Conservation (phyloP, 2,888 invertebrate species). For the Apodemia mormo region DNA sequence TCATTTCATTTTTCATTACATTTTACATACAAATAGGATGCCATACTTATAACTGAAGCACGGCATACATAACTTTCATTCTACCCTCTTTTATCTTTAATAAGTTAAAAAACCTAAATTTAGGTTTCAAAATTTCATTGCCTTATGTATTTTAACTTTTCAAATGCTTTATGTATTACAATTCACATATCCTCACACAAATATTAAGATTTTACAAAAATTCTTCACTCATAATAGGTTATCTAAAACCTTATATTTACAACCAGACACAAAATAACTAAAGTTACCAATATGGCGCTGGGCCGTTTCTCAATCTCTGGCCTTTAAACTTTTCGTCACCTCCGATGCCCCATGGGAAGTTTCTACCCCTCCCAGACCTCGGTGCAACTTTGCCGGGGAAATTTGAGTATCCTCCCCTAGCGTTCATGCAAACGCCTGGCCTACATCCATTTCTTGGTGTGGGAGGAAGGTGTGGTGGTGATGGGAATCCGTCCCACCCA, state of each 20-base stretch:
- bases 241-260: slow-evolving; percentile 17
- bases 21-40: slow-evolving; percentile 4
- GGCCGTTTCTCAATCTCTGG: slow-evolving; percentile 63
- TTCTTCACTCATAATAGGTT: slow-evolving; percentile 3
- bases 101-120: not conserved
- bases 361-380: slow-evolving; percentile 57
- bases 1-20: slow-evolving; percentile 9
- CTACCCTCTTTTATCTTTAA: not conserved
- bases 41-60: not conserved
- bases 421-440: slow-evolving; percentile 59
- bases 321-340: slow-evolving; percentile 69
- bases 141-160: not conserved
- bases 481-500: slow-evolving; percentile 60
- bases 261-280: slow-evolving; percentile 6
- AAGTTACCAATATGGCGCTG: slow-evolving; percentile 68
- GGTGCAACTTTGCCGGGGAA: slow-evolving; percentile 50
- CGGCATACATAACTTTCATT: not conserved
- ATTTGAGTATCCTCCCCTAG: slow-evolving; percentile 51
- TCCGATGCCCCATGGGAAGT: slow-evolving; percentile 64
- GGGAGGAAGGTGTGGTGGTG: slow-evolving; percentile 55
- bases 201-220: not conserved
- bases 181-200: slow-evolving; percentile 1
- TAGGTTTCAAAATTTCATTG: not conserved
- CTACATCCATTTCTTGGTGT: slow-evolving; percentile 69
- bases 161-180: not conserved